Conservation (phyloP, 2,797 vertebrate species). For the Intellagama lesueurii region DNA sequence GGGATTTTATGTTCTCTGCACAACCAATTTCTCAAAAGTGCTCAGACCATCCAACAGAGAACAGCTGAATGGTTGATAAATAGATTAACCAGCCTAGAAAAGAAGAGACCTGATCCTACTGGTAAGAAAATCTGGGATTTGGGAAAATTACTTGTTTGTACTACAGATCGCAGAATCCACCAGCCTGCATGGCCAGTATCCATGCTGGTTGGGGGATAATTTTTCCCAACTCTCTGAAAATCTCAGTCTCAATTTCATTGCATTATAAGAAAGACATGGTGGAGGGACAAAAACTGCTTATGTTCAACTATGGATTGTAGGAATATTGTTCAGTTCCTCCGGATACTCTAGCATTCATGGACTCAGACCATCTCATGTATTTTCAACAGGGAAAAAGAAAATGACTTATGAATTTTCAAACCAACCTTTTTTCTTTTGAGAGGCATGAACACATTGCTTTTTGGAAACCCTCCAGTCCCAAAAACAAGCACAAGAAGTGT, state of each 20-base stretch:
- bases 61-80: no score
- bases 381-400: slow-evolving; percentile 33
- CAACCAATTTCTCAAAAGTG: no score
- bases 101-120: no score
- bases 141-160: neutral
- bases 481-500: slow-evolving; percentile 26
- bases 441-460: neutral
- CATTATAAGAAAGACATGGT: neutral
- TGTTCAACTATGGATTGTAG: neutral
- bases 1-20: no score
- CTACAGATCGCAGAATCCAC: neutral
- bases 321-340: neutral
- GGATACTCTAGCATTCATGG: neutral
- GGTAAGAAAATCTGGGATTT: no score
- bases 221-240: neutral
- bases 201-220: neutral
- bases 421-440: slow-evolving; percentile 10
- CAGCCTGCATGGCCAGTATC: no score
- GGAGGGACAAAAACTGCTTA: neutral
- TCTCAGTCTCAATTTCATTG: no score
- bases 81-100: no score
- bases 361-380: neutral
- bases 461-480: slow-evolving; percentile 1
- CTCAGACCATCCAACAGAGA: no score
- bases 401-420: slow-evolving; percentile 25